Conservation (phyloP, 2,888 invertebrate species). For the Drosophila paracracens region DNA sequence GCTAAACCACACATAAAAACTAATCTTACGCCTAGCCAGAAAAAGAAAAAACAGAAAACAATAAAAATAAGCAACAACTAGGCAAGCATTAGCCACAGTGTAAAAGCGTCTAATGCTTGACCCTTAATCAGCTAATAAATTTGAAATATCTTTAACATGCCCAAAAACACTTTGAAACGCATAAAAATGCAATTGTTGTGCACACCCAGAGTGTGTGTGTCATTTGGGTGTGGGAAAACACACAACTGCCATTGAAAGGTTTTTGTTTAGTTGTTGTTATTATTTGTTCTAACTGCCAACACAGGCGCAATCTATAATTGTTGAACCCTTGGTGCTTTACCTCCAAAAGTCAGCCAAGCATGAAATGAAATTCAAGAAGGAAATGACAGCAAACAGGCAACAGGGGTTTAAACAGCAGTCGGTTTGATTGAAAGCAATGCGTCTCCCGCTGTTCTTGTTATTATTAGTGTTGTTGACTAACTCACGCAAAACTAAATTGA, state of each 20-base stretch:
- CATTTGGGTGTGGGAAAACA: conserved; percentile 32
- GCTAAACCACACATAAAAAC: conserved; percentile 26
- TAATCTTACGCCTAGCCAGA: conserved; percentile 26
- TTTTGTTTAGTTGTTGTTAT: conserved; percentile 16
- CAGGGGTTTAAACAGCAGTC: background rate
- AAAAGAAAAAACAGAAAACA: conserved; percentile 19
- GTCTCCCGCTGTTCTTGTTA: conserved; percentile 43
- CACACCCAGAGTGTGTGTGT: conserved; percentile 17
- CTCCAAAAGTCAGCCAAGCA: conserved; percentile 56
- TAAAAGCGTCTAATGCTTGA: conserved; percentile 22
- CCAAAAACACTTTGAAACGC: conserved; percentile 71
- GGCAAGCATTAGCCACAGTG: conserved; percentile 15
- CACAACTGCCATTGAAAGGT: conserved; percentile 34
- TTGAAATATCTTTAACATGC: conserved; percentile 57
- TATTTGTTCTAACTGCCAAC: conserved; percentile 46
- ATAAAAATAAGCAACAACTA: conserved; percentile 37
- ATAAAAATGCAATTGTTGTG: conserved; percentile 72
- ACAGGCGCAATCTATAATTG: conserved; percentile 57
- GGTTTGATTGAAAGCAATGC: conserved; percentile 32
- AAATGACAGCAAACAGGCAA: conserved; percentile 29
- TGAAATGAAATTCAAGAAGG: conserved; percentile 57
- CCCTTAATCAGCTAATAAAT: conserved; percentile 57
- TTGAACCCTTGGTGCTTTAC: conserved; percentile 2
- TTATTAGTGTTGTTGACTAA: conserved; percentile 46
- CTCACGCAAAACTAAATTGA: conserved; percentile 40